Percentiles rank a stretch among this genome's conserved stretches.
These are phyloP conservation scores for Nibea albiflora DNA, from an alignment of 2,113 vertebrate genomes.

Conservation along the genomic window DNA sequence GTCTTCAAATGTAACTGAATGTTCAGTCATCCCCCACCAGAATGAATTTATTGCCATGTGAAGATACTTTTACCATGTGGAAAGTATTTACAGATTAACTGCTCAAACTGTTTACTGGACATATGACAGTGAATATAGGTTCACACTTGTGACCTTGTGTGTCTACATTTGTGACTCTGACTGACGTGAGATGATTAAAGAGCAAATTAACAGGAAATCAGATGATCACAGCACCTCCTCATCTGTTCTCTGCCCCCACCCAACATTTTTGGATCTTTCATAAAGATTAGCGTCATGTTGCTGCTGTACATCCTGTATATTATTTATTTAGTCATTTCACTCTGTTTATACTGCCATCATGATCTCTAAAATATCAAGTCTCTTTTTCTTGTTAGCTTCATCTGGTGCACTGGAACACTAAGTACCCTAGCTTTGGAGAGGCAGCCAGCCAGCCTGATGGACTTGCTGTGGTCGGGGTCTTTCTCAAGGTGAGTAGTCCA, in stretches of 20 bases:
- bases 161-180: too few species aligned
- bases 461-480: slow-evolving; percentile 92
- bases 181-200: too few species aligned
- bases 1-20: neutral
- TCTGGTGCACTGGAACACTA: slow-evolving; percentile 98
- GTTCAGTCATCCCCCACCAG: neutral
- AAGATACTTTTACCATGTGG: neutral
- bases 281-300: too few species aligned
- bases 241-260: neutral
- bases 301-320: too few species aligned
- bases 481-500: slow-evolving; percentile 88
- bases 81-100: neutral
- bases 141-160: too few species aligned
- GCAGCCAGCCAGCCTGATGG: slow-evolving; percentile 92
- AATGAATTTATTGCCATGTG: neutral
- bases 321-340: too few species aligned
- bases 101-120: neutral
- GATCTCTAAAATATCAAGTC: too few species aligned
- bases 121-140: neutral
- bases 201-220: neutral
- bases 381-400: slow-evolving; percentile 86
- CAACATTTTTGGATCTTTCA: neutral
- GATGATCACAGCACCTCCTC: neutral
- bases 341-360: too few species aligned
- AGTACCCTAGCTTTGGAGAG: slow-evolving; percentile 89